Percentiles rank a stretch among this genome's conserved stretches.
These are phyloP conservation scores for Rhyacophila brunnea DNA, from an alignment of 1,140 invertebrate genomes.

Conservation along the genomic window DNA sequence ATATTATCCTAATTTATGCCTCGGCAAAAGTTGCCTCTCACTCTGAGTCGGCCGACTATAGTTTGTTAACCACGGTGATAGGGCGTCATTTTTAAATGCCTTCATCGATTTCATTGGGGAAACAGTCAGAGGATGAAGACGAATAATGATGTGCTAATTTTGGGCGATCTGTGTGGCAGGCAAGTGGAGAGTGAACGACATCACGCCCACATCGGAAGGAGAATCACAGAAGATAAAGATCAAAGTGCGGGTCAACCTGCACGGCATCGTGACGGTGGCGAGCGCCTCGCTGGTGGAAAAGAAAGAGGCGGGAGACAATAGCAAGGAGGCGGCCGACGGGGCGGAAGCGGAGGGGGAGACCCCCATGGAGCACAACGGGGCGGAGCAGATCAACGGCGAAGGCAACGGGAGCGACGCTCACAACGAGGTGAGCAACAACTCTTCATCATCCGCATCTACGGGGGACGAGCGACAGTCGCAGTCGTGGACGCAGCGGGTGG, in stretches of 20 bases:
- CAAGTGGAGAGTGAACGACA: conserved; percentile 79
- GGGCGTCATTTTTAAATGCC: too few species aligned
- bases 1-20: too few species aligned
- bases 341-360: conserved; percentile 53
- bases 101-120: too few species aligned
- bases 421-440: conserved; percentile 49
- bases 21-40: too few species aligned
- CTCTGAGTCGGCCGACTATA: too few species aligned
- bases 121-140: too few species aligned
- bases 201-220: conserved; percentile 82
- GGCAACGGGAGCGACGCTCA: conserved; percentile 48
- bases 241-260: conserved; percentile 89
- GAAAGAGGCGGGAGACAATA: conserved; percentile 67
- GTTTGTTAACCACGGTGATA: too few species aligned
- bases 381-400: conserved; percentile 42
- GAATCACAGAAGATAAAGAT: conserved; percentile 92
- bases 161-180: conserved; percentile 60
- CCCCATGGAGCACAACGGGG: conserved; percentile 44
- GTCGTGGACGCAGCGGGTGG: conserved; percentile 66
- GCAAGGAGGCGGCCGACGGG: conserved; percentile 74
- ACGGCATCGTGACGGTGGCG: conserved; percentile 86
- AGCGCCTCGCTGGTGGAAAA: conserved; percentile 86
- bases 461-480: conserved; percentile 46
- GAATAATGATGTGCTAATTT: too few species aligned
- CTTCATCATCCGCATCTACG: conserved; percentile 40